Evolutionary conservation across 1,140 invertebrate species (phyloP).

Genomic region (Drosophila orena): DNA sequence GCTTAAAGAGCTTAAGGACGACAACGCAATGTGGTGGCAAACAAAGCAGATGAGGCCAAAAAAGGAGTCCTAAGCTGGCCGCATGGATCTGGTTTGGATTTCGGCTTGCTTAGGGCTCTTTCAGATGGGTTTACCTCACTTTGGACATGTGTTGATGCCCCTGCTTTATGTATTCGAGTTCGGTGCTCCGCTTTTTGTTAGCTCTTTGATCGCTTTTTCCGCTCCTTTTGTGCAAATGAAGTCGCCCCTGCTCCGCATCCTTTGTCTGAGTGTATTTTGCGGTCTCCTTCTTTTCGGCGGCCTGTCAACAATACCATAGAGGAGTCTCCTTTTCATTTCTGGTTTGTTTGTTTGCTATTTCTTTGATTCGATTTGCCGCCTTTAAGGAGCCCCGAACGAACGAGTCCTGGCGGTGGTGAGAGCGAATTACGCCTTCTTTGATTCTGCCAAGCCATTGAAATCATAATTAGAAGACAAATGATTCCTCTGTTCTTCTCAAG

Average conservation of each 20-base stretch:
- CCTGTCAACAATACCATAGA: conserved; percentile 41
- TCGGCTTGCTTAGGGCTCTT: conserved; percentile 34
- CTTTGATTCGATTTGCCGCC: conserved; percentile 82
- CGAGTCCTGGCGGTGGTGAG: conserved; percentile 54
- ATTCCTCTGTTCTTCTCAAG: conserved; percentile 38
- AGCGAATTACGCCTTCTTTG: conserved; percentile 81
- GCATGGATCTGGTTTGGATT: conserved; percentile 43
- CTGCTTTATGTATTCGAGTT: conserved; percentile 27
- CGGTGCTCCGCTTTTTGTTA: conserved; percentile 41
- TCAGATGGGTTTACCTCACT: conserved; percentile 32
- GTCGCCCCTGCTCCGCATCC: conserved; percentile 27
- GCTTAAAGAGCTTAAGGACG: conserved; percentile 73
- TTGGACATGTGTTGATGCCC: conserved; percentile 40
- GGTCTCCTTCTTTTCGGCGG: conserved; percentile 54
- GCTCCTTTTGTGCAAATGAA: conserved; percentile 63
- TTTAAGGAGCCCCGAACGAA: conserved; percentile 41
- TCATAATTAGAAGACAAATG: conserved; percentile 77
- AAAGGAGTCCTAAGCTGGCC: conserved; percentile 59
- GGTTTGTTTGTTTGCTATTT: conserved; percentile 75
- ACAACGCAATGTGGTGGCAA: conserved; percentile 54
- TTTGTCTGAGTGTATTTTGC: conserved; percentile 64
- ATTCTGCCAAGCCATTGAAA: conserved; percentile 71
- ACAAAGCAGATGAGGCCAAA: conserved; percentile 44
- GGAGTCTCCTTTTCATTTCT: conserved; percentile 49
- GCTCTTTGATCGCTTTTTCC: conserved; percentile 81